Percentiles rank a stretch among this genome's conserved stretches.
These are phyloP conservation scores for Verasper variegatus DNA, from an alignment of 2,113 vertebrate genomes.

Conservation along the genomic window DNA sequence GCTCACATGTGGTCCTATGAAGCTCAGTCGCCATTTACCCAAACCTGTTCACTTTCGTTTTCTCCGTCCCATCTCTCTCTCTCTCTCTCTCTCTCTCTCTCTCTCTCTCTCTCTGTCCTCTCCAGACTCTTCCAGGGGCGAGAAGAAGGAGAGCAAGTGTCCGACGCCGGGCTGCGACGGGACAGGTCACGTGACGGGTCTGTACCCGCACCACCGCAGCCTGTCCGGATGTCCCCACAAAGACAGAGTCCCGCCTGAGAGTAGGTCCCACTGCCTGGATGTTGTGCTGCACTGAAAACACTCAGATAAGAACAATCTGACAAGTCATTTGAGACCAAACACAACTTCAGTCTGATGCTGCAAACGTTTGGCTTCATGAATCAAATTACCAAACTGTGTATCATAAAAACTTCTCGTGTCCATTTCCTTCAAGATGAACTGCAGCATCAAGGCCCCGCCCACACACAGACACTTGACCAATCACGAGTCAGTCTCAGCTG, in stretches of 20 bases:
- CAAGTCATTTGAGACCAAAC: conserved; percentile 43
- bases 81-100: neutral
- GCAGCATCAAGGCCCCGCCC: too few relatives aligned
- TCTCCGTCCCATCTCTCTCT: neutral
- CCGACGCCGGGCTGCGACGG: conserved; percentile 98
- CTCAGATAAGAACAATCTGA: conserved; percentile 21
- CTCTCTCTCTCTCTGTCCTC: neutral
- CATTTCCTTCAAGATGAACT: too few relatives aligned
- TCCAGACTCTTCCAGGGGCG: conserved; percentile 95
- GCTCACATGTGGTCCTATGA: too few relatives aligned
- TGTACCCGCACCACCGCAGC: conserved; percentile 99
- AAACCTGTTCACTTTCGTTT: neutral
- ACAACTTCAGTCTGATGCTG: too few relatives aligned
- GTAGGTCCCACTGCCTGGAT: conserved; percentile 83
- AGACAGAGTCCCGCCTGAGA: conserved; percentile 99
- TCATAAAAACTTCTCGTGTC: too few relatives aligned
- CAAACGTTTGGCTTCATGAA: too few relatives aligned
- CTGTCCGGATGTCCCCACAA: conserved; percentile 99
- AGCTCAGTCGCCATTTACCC: too few relatives aligned
- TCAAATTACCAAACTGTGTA: too few relatives aligned
- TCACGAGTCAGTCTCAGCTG: too few relatives aligned
- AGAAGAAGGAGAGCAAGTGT: conserved; percentile 99
- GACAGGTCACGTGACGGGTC: conserved; percentile 97
- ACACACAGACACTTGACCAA: too few relatives aligned
- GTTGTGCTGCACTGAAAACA: neutral